Conservation (phyloP, 2,113 vertebrate species). For the Thunnus thynnus region DNA sequence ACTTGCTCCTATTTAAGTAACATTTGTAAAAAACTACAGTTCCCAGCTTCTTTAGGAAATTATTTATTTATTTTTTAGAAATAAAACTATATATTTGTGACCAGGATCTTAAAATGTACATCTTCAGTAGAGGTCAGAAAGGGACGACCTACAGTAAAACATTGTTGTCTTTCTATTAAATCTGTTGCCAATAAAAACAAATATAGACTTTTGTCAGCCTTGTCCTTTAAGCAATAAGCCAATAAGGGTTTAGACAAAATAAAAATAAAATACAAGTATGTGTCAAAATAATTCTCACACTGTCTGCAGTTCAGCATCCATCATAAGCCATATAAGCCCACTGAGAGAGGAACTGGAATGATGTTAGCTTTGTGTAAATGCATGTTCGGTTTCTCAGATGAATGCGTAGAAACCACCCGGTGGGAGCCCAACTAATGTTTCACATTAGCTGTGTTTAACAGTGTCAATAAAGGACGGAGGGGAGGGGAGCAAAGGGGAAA, state of each 20-base stretch:
- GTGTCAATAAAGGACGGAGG: conserved; percentile 51
- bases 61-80: too few species aligned
- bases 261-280: too few species aligned
- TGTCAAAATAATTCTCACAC: too few species aligned
- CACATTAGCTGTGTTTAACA: conserved; percentile 53
- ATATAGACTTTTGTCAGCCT: background rate
- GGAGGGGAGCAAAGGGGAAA: conserved; percentile 41
- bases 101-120: background rate
- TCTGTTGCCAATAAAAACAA: background rate
- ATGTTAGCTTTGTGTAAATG: background rate
- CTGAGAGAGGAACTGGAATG: background rate
- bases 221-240: background rate
- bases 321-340: background rate
- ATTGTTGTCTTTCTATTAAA: background rate
- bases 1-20: background rate
- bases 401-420: conserved; percentile 6
- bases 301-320: too few species aligned
- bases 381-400: conserved; percentile 6
- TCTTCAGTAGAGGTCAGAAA: background rate
- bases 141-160: background rate
- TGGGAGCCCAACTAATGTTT: conserved; percentile 39
- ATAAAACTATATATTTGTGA: background rate
- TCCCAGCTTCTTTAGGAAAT: background rate
- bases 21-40: too few species aligned
- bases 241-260: too few species aligned